Evolutionary conservation across 2,888 invertebrate species (phyloP).

Genomic region (Branchipolynoe longqiensis): DNA sequence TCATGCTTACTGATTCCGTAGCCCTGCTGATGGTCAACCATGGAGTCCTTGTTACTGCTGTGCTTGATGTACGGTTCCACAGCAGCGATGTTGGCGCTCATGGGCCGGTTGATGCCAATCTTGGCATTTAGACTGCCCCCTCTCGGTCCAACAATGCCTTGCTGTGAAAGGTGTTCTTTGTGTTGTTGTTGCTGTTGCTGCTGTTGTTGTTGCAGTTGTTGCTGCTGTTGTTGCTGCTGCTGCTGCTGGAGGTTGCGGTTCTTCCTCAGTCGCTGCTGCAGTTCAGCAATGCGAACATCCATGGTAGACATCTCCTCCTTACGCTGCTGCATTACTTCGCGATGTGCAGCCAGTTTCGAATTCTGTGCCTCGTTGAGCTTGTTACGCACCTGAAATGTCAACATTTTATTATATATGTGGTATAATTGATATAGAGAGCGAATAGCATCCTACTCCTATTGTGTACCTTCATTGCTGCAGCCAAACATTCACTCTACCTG

Average conservation of each 20-base stretch:
- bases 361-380: slow-evolving; percentile 97
- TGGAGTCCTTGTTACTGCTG: neutral
- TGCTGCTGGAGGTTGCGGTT: slow-evolving; percentile 84
- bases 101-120: slow-evolving; percentile 40
- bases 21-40: slow-evolving; percentile 12
- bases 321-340: slow-evolving; percentile 92
- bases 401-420: no score
- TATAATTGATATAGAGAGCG: no score
- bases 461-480: no score
- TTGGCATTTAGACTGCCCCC: slow-evolving; percentile 65
- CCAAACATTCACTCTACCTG: no score
- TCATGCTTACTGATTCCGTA: slow-evolving; percentile 87
- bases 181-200: slow-evolving; percentile 66
- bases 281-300: slow-evolving; percentile 95
- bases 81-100: slow-evolving; percentile 79
- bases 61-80: slow-evolving; percentile 78
- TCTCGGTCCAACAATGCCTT: slow-evolving; percentile 63
- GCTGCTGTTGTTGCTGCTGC: slow-evolving; percentile 88
- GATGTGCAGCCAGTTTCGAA: slow-evolving; percentile 92
- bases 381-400: slow-evolving; percentile 94
- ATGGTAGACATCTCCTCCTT: slow-evolving; percentile 96
- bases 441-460: no score
- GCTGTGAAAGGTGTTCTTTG: slow-evolving; percentile 59
- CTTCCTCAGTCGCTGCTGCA: slow-evolving; percentile 94
- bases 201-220: slow-evolving; percentile 85